These are phyloP conservation scores for Eilema depressum DNA, from an alignment of 2,888 invertebrate genomes.

Conservation along the genomic window DNA sequence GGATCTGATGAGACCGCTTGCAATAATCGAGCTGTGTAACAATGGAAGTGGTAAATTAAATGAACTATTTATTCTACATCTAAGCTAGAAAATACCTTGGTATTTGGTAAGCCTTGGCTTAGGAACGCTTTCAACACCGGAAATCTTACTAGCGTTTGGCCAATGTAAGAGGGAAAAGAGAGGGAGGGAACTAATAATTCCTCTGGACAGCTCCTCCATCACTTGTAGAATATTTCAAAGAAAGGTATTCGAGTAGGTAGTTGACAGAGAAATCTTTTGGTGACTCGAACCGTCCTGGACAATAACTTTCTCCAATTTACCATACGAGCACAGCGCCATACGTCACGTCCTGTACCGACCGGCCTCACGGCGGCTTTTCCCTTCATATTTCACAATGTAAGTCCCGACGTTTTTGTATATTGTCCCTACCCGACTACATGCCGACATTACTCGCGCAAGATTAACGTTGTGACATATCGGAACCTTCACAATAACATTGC, in stretches of 20 bases:
- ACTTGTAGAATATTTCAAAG: not conserved
- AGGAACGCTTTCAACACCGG: too few relatives aligned
- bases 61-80: too few relatives aligned
- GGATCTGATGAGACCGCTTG: not conserved
- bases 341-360: not conserved
- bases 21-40: too few relatives aligned
- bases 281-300: not conserved
- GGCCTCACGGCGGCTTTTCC: slow-evolving; percentile 8
- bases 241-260: not conserved
- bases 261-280: not conserved
- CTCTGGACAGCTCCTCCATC: not conserved
- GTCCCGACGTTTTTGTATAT: slow-evolving; percentile 13
- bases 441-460: slow-evolving; percentile 15
- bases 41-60: too few relatives aligned
- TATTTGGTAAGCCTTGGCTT: too few relatives aligned
- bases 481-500: slow-evolving; percentile 26
- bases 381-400: slow-evolving; percentile 23
- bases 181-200: not conserved
- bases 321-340: not conserved
- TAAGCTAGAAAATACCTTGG: too few relatives aligned
- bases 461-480: slow-evolving; percentile 23
- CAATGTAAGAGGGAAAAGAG: not conserved
- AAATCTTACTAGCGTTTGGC: too few relatives aligned
- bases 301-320: not conserved
- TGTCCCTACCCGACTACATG: not conserved